These are phyloP conservation scores for Nomada flava DNA, from an alignment of 2,888 invertebrate genomes.

Conservation along the genomic window DNA sequence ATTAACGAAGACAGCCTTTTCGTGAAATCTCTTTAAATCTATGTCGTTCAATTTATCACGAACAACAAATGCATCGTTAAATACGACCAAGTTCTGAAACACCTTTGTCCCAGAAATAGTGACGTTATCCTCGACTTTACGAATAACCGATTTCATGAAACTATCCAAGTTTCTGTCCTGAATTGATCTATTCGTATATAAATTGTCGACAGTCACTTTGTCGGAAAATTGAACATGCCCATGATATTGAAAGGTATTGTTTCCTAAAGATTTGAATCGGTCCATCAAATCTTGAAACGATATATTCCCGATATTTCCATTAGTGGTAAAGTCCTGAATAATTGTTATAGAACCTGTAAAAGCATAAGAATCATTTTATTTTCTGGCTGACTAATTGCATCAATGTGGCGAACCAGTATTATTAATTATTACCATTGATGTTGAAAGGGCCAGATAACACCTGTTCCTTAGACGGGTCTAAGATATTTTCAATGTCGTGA, in stretches of 20 bases:
- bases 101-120: constrained; percentile 68
- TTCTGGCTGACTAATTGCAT: neutral
- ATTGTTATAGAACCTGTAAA: constrained; percentile 68
- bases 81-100: constrained; percentile 68
- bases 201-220: constrained; percentile 55
- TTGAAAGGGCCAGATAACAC: constrained; percentile 68
- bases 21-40: constrained; percentile 69
- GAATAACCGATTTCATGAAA: constrained; percentile 68
- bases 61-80: constrained; percentile 63
- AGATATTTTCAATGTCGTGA: constrained; percentile 61
- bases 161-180: constrained; percentile 59
- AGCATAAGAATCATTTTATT: neutral
- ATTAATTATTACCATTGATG: constrained; percentile 70
- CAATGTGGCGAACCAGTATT: neutral
- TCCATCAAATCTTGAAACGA: constrained; percentile 53
- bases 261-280: constrained; percentile 54
- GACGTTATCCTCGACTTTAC: constrained; percentile 56
- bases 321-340: constrained; percentile 61
- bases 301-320: constrained; percentile 68
- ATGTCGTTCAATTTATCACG: constrained; percentile 70
- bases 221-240: constrained; percentile 65
- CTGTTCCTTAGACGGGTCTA: constrained; percentile 71
- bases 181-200: constrained; percentile 61
- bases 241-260: constrained; percentile 55
- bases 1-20: constrained; percentile 72